Percentiles rank a stretch among this genome's conserved stretches.
phyloP scores from a whole-genome alignment of 2,797 vertebrate genomes.

The Halcyon chelicuti region DNA sequence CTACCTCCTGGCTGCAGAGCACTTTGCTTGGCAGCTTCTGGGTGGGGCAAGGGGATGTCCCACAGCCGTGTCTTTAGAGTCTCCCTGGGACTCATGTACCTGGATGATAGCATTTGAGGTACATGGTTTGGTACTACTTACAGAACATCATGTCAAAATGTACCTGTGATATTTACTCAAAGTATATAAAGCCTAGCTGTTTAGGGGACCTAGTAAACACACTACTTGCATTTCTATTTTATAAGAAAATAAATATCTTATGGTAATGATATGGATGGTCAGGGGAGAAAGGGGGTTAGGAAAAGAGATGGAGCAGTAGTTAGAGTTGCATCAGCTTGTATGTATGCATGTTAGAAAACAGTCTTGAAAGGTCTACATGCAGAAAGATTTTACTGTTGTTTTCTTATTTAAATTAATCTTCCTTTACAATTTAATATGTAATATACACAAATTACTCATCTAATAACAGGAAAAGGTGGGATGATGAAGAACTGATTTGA shows the following conservation, averaged over 20 bases:
- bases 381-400: background rate
- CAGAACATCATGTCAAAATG: background rate
- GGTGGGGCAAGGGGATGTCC: rapidly evolving
- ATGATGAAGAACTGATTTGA: background rate
- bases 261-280: background rate
- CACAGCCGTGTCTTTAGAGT: background rate
- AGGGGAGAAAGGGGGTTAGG: background rate
- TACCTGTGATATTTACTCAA: background rate
- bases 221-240: background rate
- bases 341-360: background rate
- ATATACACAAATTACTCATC: background rate
- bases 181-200: background rate
- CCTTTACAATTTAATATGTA: background rate
- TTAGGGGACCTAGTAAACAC: background rate
- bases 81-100: rapidly evolving
- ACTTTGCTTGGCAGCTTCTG: background rate
- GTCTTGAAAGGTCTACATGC: background rate
- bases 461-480: background rate
- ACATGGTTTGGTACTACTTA: background rate
- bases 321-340: background rate
- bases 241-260: background rate
- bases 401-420: background rate
- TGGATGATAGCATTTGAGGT: background rate
- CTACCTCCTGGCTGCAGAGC: background rate
- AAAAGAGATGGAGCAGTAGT: background rate